phyloP scores from a whole-genome alignment of 2,888 invertebrate species.

The Cephus pygmeus region DNA sequence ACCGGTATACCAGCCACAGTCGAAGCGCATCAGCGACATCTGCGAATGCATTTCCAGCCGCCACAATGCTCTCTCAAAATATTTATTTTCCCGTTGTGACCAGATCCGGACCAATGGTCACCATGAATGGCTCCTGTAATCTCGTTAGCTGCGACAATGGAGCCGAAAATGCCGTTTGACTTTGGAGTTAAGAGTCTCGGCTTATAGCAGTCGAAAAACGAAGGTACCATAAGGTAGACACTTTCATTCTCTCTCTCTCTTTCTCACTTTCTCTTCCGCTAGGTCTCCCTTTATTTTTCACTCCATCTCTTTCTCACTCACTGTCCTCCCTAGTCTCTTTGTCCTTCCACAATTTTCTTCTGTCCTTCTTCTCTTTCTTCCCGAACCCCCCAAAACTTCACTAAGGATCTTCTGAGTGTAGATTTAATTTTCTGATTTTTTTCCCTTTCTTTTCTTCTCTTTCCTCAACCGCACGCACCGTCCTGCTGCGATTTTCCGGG shows the following conservation, averaged over 20 bases:
- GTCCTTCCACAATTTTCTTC: slow-evolving; percentile 12
- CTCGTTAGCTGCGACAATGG: slow-evolving; percentile 52
- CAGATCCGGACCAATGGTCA: slow-evolving; percentile 42
- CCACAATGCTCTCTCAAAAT: slow-evolving; percentile 59
- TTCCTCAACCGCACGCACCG: neutral
- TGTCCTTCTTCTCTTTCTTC: slow-evolving; percentile 9
- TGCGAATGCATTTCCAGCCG: slow-evolving; percentile 33
- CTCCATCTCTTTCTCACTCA: slow-evolving; percentile 5
- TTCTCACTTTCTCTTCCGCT: neutral
- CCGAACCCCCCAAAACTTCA: neutral
- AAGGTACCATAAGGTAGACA: neutral
- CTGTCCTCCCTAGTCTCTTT: neutral
- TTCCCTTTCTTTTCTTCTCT: neutral
- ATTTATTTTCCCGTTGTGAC: slow-evolving; percentile 56
- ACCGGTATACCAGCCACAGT: slow-evolving; percentile 7
- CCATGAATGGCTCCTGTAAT: slow-evolving; percentile 49
- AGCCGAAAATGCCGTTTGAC: slow-evolving; percentile 43
- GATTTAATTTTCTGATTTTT: slow-evolving; percentile 51
- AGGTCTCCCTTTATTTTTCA: slow-evolving; percentile 10
- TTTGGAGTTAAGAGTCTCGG: slow-evolving; percentile 46
- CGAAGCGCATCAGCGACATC: slow-evolving; percentile 34
- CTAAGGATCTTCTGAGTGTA: slow-evolving; percentile 17
- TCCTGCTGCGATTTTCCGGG: slow-evolving; percentile 29
- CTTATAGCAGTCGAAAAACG: slow-evolving; percentile 3
- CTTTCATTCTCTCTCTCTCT: neutral